Evolutionary conservation across 1,140 invertebrate species (phyloP).

Genomic region (Phortica variegata): DNA sequence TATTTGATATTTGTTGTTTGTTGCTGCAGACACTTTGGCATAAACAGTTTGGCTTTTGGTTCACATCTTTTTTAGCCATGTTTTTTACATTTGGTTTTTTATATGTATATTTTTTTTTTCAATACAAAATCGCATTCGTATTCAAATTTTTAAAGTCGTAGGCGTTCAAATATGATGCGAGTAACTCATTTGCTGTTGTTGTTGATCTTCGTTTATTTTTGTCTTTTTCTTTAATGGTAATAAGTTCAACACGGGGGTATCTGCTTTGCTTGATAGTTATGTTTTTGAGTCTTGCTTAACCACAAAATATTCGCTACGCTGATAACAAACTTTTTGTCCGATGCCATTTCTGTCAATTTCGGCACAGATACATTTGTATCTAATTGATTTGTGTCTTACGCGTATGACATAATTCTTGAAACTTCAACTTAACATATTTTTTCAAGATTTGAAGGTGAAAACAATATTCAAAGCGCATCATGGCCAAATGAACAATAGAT

Average conservation of each 20-base stretch:
- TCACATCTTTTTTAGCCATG: slow-evolving; percentile 16
- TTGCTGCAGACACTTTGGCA: slow-evolving; percentile 25
- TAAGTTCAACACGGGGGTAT: no score
- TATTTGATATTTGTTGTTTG: slow-evolving; percentile 22
- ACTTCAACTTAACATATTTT: slow-evolving; percentile 5
- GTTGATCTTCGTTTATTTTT: no score
- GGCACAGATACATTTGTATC: no score
- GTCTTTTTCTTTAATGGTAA: no score
- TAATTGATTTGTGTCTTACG: no score
- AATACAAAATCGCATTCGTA: slow-evolving; percentile 9
- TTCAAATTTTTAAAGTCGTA: slow-evolving; percentile 21
- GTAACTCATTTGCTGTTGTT: no score
- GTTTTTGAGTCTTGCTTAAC: no score
- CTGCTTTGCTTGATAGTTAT: no score
- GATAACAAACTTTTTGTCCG: no score
- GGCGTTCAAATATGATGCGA: not conserved
- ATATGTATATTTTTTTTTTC: slow-evolving; percentile 24
- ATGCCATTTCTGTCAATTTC: no score
- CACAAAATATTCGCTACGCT: no score
- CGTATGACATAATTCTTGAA: no score
- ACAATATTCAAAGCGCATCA: slow-evolving; percentile 13
- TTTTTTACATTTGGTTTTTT: slow-evolving; percentile 29
- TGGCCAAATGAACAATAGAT: slow-evolving; percentile 21
- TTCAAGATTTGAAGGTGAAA: slow-evolving; percentile 5
- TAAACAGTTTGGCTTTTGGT: slow-evolving; percentile 23